Conservation (phyloP, 1,140 invertebrate genomes). For the Hylyphantes graminicola region DNA sequence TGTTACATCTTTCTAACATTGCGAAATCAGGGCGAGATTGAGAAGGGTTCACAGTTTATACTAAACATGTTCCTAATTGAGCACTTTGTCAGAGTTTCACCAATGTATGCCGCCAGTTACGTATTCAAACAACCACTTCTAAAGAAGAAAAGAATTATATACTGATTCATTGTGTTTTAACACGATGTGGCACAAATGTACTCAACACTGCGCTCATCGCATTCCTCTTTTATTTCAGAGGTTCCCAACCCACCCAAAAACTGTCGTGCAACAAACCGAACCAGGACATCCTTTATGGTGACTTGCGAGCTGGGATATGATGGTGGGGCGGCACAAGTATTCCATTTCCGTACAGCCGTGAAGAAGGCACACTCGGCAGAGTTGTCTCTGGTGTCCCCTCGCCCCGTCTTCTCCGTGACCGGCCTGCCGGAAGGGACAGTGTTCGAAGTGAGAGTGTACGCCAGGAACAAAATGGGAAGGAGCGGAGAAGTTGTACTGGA, state of each 20-base stretch:
- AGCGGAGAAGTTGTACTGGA: slow-evolving; percentile 70
- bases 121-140: too few species aligned
- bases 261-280: slow-evolving; percentile 64
- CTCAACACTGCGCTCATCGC: too few species aligned
- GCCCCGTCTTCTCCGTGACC: slow-evolving; percentile 55
- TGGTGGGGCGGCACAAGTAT: slow-evolving; percentile 83
- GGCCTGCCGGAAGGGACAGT: slow-evolving; percentile 47
- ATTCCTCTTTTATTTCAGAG: slow-evolving; percentile 38
- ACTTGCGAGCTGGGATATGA: slow-evolving; percentile 81
- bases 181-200: too few species aligned
- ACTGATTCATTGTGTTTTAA: too few species aligned
- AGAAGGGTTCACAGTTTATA: too few species aligned
- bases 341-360: slow-evolving; percentile 73
- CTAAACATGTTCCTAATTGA: too few species aligned
- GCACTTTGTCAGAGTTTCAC: too few species aligned
- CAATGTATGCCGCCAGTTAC: too few species aligned
- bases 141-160: too few species aligned
- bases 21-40: too few species aligned
- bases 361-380: slow-evolving; percentile 23
- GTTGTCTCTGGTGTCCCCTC: neutral
- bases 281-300: slow-evolving; percentile 74
- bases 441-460: slow-evolving; percentile 73
- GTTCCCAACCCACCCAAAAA: slow-evolving; percentile 64
- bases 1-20: too few species aligned
- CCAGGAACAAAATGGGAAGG: slow-evolving; percentile 77